Percentiles rank a stretch among this genome's conserved stretches.
Evolutionary conservation across 2,888 invertebrate species (phyloP).

Genomic region (Amphipoea oculea): DNA sequence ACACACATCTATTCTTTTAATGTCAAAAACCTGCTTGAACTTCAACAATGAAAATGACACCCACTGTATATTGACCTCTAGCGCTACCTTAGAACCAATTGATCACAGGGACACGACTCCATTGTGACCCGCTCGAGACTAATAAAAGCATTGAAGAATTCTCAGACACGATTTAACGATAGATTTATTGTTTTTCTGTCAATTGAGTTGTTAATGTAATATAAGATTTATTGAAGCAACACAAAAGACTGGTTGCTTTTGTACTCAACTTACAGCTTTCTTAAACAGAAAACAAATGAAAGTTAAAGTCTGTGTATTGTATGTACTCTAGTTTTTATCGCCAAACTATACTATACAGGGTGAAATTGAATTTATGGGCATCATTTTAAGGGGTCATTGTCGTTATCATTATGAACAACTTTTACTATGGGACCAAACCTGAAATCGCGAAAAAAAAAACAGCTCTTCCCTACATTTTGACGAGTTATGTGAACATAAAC

Average conservation of each 20-base stretch:
- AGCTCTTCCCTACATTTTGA: too few species aligned
- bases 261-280: background rate
- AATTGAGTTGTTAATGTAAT: constrained; percentile 38
- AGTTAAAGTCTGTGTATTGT: background rate
- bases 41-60: constrained; percentile 15
- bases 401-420: too few species aligned
- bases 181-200: constrained; percentile 51
- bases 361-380: too few species aligned
- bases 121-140: constrained; percentile 42
- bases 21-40: constrained; percentile 7
- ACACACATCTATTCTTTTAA: background rate
- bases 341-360: too few species aligned
- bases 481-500: too few species aligned
- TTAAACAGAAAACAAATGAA: background rate
- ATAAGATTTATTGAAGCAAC: constrained; percentile 19
- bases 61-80: constrained; percentile 33
- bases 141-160: constrained; percentile 55
- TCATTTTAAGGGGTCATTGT: too few species aligned
- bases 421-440: too few species aligned
- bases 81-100: constrained; percentile 46
- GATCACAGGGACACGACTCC: constrained; percentile 38
- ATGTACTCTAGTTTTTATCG: background rate
- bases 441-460: too few species aligned
- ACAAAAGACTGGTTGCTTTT: background rate
- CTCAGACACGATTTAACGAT: constrained; percentile 40